These are phyloP conservation scores for Gila orcuttii DNA, from an alignment of 2,113 vertebrate species.

Conservation along the genomic window DNA sequence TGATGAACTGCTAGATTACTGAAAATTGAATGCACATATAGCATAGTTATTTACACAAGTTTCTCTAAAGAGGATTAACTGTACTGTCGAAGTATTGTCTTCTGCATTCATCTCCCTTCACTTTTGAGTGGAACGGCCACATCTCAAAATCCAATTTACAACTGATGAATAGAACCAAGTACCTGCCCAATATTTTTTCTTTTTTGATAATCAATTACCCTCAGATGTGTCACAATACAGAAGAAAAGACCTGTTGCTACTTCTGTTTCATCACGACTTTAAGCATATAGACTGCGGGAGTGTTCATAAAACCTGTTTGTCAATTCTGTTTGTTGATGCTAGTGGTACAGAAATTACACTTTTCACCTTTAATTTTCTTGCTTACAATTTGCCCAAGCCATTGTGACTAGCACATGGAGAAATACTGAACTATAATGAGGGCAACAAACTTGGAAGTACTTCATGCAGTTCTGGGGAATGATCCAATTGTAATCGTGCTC, in stretches of 20 bases:
- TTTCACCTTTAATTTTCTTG: background rate
- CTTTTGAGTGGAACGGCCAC: too few relatives aligned
- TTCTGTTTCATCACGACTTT: background rate
- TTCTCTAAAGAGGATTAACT: background rate
- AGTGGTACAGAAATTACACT: background rate
- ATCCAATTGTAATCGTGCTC: background rate
- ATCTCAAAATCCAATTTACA: background rate
- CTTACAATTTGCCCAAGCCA: background rate
- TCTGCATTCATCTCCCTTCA: too few relatives aligned
- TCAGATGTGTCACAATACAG: background rate
- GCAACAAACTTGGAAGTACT: background rate
- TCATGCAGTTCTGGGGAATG: background rate
- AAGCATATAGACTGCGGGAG: background rate
- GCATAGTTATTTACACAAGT: background rate
- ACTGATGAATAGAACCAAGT: too few relatives aligned
- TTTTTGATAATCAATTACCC: background rate
- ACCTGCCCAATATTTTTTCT: too few relatives aligned
- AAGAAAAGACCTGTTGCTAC: background rate
- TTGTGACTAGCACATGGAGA: background rate
- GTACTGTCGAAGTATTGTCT: background rate
- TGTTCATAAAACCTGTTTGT: background rate
- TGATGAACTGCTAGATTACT: background rate
- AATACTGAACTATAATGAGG: background rate
- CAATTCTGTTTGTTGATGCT: background rate
- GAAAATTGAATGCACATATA: background rate